Evolutionary conservation across 2,888 invertebrate genomes (phyloP).

Genomic region (Sipha maydis): DNA sequence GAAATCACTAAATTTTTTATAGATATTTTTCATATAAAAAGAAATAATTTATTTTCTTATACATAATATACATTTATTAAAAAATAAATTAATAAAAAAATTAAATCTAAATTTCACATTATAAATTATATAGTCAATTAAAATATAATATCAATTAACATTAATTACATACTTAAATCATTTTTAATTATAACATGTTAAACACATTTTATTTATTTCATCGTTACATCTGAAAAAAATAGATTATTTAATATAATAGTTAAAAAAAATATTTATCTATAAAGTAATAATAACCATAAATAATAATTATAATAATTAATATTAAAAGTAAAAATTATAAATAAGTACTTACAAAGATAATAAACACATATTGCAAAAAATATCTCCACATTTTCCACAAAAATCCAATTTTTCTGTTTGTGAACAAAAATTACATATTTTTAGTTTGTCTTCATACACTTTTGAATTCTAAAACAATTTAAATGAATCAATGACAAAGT

Average conservation of each 20-base stretch:
- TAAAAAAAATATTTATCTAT: neutral
- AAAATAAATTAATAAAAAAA: neutral
- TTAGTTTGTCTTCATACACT: neutral
- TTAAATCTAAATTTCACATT: neutral
- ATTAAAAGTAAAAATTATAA: neutral
- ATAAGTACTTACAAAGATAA: constrained; percentile 47
- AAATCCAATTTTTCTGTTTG: constrained; percentile 34
- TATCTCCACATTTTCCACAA: constrained; percentile 46
- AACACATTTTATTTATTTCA: constrained; percentile 30
- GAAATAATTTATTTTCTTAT: neutral
- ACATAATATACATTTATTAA: neutral
- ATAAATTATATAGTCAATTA: neutral
- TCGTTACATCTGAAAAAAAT: constrained; percentile 7
- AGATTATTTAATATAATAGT: neutral
- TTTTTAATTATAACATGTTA: constrained; percentile 49
- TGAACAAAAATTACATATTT: constrained; percentile 56
- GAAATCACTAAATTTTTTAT: no score
- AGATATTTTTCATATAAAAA: neutral
- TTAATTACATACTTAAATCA: neutral
- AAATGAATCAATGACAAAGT: neutral
- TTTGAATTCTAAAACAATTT: constrained; percentile 19
- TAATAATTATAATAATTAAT: neutral
- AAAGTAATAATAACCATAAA: neutral
- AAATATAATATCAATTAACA: constrained; percentile 27
- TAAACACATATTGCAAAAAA: constrained; percentile 52